Percentiles rank a stretch among this genome's conserved stretches.
Evolutionary conservation across 2,888 invertebrate genomes (phyloP).

Genomic region (Caenorhabditis angaria): DNA sequence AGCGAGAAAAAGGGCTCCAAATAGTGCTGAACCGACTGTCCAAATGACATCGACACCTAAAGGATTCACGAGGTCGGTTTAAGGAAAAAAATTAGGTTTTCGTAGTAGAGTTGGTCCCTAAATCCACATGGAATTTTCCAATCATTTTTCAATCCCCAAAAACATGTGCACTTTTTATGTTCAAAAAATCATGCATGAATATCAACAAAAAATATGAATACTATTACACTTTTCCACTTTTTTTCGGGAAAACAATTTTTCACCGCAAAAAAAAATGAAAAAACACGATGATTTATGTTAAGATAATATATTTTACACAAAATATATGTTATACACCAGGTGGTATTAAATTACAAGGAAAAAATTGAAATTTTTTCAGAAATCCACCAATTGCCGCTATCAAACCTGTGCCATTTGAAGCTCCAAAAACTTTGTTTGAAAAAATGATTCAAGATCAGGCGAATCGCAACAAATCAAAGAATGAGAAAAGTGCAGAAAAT

Average conservation of each 20-base stretch:
- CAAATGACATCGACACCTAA: conserved; percentile 31
- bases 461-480: conserved; percentile 24
- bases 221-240: too few relatives aligned
- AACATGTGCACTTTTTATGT: too few relatives aligned
- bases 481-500: conserved; percentile 13
- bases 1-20: conserved; percentile 26
- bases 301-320: background rate
- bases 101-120: background rate
- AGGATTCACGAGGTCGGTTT: conserved; percentile 26
- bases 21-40: conserved; percentile 33
- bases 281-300: too few relatives aligned
- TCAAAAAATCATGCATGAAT: too few relatives aligned
- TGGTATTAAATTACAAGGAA: background rate
- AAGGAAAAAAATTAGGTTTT: too few relatives aligned
- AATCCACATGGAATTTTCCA: background rate
- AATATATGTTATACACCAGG: background rate
- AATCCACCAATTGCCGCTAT: conserved; percentile 11
- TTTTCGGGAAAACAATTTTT: too few relatives aligned
- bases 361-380: conserved; percentile 6
- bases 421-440: conserved; percentile 70
- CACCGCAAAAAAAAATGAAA: too few relatives aligned
- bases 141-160: too few relatives aligned
- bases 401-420: conserved; percentile 62
- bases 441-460: conserved; percentile 45
- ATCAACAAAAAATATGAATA: too few relatives aligned